phyloP scores from a whole-genome alignment of 1,140 invertebrate genomes.

The Musca vetustissima region DNA sequence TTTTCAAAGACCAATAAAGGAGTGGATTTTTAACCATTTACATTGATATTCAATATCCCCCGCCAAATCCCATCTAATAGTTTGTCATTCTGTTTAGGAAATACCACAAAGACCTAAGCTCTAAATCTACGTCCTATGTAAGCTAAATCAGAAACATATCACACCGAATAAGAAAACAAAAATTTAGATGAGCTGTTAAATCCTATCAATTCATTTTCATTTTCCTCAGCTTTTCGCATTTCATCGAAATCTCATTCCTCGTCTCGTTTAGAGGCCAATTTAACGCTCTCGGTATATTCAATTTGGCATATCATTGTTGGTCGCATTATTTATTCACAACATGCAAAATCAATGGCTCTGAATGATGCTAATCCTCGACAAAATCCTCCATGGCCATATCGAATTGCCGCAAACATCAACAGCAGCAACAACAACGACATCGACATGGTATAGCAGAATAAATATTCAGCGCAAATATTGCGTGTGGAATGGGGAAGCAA shows the following conservation, averaged over 20 bases:
- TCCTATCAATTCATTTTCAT: conserved; percentile 25
- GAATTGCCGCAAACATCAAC: not conserved
- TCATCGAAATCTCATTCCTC: no score
- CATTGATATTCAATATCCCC: no score
- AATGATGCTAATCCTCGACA: conserved; percentile 17
- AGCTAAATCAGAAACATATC: no score
- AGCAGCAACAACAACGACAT: conserved; percentile 2
- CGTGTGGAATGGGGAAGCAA: not conserved
- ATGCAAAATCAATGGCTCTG: conserved; percentile 28
- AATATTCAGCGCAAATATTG: no score
- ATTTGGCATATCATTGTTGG: conserved; percentile 21
- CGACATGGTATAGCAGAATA: not conserved
- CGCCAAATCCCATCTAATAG: no score
- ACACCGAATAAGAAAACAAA: no score
- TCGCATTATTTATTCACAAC: conserved; percentile 29
- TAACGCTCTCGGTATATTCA: conserved; percentile 16
- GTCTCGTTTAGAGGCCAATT: conserved; percentile 23
- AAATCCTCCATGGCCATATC: no score
- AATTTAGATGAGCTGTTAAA: conserved; percentile 13
- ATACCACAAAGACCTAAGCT: no score
- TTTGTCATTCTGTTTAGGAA: no score
- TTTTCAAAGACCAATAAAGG: no score
- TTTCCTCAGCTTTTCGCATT: not conserved
- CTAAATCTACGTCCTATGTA: no score
- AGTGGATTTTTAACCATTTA: no score